Conservation (phyloP, 2,797 vertebrate species). For the Xiphophorus birchmanni region DNA sequence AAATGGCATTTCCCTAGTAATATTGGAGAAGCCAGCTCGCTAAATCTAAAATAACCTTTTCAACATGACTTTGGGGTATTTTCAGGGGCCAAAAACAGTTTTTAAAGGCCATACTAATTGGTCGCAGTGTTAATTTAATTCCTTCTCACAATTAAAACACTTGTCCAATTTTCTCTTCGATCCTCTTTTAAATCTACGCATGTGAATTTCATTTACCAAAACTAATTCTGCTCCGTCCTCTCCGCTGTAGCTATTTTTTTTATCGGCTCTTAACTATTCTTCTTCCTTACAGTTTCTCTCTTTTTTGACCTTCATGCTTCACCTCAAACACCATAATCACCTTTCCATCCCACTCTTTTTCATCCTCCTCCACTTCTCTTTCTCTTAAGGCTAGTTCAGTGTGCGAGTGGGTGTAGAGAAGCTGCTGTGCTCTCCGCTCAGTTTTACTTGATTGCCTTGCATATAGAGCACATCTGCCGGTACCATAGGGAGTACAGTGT, state of each 20-base stretch:
- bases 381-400: constrained; percentile 35
- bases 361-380: constrained; percentile 37
- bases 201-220: constrained; percentile 6
- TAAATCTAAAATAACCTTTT: background rate
- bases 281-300: constrained; percentile 47
- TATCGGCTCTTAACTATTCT: constrained; percentile 18
- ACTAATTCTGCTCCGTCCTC: background rate
- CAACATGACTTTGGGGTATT: background rate
- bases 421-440: constrained; percentile 37
- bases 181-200: background rate
- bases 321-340: constrained; percentile 41
- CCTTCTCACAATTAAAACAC: constrained; percentile 7
- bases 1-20: background rate
- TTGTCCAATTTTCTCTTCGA: constrained; percentile 7
- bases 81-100: background rate
- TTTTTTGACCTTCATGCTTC: constrained; percentile 27
- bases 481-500: constrained; percentile 29
- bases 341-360: constrained; percentile 51
- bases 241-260: constrained; percentile 14
- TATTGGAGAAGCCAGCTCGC: background rate
- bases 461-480: constrained; percentile 36
- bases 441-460: constrained; percentile 56
- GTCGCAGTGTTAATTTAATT: background rate
- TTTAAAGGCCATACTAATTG: background rate
- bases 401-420: constrained; percentile 49